Evolutionary conservation across 37 sponge, comb jelly and placozoan species (phyloP).

Genomic region (Lycopodina hypogea): DNA sequence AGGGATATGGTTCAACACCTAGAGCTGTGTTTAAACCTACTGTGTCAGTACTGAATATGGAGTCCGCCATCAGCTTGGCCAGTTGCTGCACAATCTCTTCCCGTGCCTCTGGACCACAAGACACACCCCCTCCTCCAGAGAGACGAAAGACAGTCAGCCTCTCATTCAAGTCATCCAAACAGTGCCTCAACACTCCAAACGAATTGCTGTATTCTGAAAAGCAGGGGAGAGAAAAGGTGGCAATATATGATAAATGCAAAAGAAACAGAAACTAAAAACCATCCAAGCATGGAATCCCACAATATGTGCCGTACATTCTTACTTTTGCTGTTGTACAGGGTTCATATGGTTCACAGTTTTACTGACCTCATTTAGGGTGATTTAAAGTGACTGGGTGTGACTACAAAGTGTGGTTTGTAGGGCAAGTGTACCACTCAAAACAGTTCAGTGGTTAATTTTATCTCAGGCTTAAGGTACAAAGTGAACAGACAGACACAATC

Average conservation of each 20-base stretch:
- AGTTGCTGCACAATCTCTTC: conserved; percentile 23
- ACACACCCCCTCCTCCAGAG: conserved; percentile 3
- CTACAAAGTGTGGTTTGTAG: no score
- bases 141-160: conserved; percentile 67
- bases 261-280: neutral
- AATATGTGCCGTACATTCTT: no score
- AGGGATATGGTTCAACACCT: no score
- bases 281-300: no score
- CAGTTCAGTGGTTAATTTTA: no score
- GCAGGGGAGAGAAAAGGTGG: neutral
- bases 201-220: conserved; percentile 21
- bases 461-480: no score
- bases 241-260: neutral
- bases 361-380: no score
- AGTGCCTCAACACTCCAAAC: conserved; percentile 75
- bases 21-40: conserved; percentile 13
- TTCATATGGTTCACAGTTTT: no score
- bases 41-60: conserved; percentile 45
- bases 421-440: no score
- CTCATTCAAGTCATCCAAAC: conserved; percentile 69
- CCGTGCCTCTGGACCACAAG: neutral
- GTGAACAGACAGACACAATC: no score
- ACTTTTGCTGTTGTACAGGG: no score
- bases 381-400: no score
- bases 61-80: conserved; percentile 48